These are phyloP conservation scores for Rhyacophila evoluta DNA, from an alignment of 2,888 invertebrate species.

Conservation along the genomic window DNA sequence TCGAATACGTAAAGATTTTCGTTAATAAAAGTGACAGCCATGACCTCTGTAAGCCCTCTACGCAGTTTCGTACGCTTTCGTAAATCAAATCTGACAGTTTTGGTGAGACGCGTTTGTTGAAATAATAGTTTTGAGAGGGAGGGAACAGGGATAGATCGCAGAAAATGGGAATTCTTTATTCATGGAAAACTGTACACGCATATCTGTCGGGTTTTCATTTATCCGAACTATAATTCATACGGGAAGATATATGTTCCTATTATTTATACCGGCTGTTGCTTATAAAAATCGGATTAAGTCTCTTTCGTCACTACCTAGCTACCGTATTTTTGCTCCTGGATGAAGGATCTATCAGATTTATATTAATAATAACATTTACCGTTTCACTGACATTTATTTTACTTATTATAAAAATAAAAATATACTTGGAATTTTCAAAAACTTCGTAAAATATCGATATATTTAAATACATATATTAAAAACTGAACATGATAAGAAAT, in stretches of 20 bases:
- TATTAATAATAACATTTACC: too few species aligned
- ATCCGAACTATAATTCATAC: neutral
- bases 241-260: neutral
- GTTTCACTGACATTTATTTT: too few species aligned
- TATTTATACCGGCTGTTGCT: too few species aligned
- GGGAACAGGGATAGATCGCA: conserved; percentile 33
- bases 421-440: too few species aligned
- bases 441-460: too few species aligned
- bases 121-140: conserved; percentile 36
- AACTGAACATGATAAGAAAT: too few species aligned
- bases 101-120: conserved; percentile 29
- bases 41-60: conserved; percentile 40
- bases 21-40: conserved; percentile 29
- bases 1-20: neutral
- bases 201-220: conserved; percentile 32
- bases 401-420: too few species aligned
- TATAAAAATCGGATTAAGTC: too few species aligned
- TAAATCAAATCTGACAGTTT: conserved; percentile 44
- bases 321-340: too few species aligned
- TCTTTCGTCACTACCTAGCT: too few species aligned
- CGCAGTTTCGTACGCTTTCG: conserved; percentile 35
- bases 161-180: conserved; percentile 34
- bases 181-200: conserved; percentile 41
- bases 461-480: too few species aligned
- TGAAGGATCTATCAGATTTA: too few species aligned